These are phyloP conservation scores for Gopherus flavomarginatus DNA, from an alignment of 2,113 vertebrate species.

Conservation along the genomic window DNA sequence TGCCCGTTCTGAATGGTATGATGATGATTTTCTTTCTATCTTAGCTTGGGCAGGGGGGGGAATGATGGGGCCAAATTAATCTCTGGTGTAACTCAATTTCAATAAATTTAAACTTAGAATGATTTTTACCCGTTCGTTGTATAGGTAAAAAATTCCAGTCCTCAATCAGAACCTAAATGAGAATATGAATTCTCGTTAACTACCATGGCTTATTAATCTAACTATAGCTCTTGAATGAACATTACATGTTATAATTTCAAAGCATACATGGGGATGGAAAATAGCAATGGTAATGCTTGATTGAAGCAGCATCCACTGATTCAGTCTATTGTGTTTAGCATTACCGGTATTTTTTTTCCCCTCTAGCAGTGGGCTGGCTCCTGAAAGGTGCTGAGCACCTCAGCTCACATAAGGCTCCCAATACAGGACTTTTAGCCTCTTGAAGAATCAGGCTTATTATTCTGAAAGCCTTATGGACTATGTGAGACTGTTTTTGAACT, in stretches of 20 bases:
- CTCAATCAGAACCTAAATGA: neutral
- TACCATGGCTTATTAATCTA: neutral
- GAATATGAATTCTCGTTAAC: neutral
- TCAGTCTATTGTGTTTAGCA: neutral
- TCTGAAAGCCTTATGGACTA: neutral
- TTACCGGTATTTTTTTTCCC: neutral
- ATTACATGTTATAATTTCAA: neutral
- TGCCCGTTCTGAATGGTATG: neutral
- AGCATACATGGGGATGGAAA: neutral
- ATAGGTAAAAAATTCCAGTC: neutral
- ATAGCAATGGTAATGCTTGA: neutral
- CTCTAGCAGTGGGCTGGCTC: neutral
- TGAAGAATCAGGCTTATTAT: neutral
- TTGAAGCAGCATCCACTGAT: neutral
- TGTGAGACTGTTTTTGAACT: neutral
- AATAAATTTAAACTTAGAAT: neutral
- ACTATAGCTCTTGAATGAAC: neutral
- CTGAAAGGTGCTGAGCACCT: neutral
- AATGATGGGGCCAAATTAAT: neutral
- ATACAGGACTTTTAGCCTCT: neutral
- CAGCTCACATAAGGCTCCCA: neutral
- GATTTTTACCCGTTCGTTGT: neutral
- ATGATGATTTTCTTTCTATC: neutral
- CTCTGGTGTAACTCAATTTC: neutral
- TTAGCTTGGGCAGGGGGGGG: neutral